phyloP scores from a whole-genome alignment of 2,888 invertebrate genomes.

The Torymus texanus region DNA sequence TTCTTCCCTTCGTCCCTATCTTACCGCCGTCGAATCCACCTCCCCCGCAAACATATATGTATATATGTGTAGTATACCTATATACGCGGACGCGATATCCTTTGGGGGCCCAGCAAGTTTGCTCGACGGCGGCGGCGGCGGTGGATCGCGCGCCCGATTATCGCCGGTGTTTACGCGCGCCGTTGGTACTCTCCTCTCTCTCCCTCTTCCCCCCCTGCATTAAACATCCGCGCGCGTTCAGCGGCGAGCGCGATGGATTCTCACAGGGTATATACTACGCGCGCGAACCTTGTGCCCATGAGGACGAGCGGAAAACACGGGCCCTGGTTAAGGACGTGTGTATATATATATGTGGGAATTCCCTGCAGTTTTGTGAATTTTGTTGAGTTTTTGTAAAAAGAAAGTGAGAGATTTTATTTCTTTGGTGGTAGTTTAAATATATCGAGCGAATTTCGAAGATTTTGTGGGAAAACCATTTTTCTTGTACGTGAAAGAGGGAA shows the following conservation, averaged over 20 bases:
- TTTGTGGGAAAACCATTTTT: too few species aligned
- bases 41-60: not conserved
- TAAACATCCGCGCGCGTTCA: constrained; percentile 49
- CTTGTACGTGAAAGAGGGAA: too few species aligned
- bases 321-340: not conserved
- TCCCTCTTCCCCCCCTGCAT: constrained; percentile 34
- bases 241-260: constrained; percentile 50
- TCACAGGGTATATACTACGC: constrained; percentile 23
- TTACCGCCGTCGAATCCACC: not conserved
- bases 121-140: constrained; percentile 21
- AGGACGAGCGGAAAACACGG: constrained; percentile 13
- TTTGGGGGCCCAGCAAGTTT: not conserved
- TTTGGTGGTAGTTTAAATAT: too few species aligned
- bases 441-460: too few species aligned
- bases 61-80: not conserved
- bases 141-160: constrained; percentile 52
- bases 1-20: not conserved
- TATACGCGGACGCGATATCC: constrained; percentile 15
- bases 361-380: too few species aligned
- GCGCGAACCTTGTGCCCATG: constrained; percentile 16
- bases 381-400: too few species aligned
- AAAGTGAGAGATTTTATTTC: too few species aligned
- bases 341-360: too few species aligned
- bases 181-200: not conserved
- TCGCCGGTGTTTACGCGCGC: constrained; percentile 54